phyloP scores from a whole-genome alignment of 2,797 vertebrate genomes.

The Nyctalus aviator region DNA sequence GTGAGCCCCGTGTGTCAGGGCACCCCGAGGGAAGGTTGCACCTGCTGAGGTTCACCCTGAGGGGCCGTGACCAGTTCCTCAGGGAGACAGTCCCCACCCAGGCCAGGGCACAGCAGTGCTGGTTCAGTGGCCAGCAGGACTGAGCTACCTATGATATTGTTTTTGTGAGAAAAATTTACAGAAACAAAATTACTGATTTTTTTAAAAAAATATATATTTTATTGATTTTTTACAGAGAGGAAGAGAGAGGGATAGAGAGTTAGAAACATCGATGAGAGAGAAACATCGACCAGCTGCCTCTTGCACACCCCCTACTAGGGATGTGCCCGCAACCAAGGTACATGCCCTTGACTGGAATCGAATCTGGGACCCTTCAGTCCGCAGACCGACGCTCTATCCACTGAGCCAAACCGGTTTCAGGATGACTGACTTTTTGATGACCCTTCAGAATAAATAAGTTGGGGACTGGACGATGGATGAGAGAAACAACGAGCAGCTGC shows the following conservation, averaged over 20 bases:
- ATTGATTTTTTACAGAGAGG: no score
- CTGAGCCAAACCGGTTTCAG: no score
- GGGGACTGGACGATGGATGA: neutral
- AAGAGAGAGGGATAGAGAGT: no score
- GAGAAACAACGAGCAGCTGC: no score
- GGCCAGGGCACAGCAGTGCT: neutral
- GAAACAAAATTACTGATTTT: constrained; percentile 3
- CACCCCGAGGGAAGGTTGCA: neutral
- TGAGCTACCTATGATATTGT: neutral
- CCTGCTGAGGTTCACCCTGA: neutral
- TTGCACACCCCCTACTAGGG: no score
- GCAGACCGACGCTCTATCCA: no score
- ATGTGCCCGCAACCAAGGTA: no score
- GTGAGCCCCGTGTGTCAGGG: neutral
- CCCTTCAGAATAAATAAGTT: neutral
- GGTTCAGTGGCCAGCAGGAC: neutral
- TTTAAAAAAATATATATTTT: neutral
- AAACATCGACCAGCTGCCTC: no score
- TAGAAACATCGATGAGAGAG: no score
- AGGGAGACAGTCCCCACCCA: neutral
- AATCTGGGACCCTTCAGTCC: no score
- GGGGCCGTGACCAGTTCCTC: neutral
- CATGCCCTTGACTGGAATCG: no score
- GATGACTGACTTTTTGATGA: neutral
- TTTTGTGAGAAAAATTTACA: neutral